Evolutionary conservation across 1,140 invertebrate genomes (phyloP).

Genomic region (Sogatella furcifera): DNA sequence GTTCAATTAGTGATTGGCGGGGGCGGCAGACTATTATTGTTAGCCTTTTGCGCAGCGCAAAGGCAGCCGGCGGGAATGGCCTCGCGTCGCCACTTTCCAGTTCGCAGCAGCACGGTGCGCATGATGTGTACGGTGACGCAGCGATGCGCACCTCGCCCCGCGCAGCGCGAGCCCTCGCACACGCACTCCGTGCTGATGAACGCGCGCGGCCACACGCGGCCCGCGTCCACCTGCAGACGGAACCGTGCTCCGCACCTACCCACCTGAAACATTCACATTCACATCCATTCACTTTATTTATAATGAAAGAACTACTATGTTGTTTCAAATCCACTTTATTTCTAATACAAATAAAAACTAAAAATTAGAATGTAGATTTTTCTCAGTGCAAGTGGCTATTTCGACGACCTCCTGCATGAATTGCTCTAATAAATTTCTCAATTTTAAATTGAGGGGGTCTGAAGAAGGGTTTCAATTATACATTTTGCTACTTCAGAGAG

Average conservation of each 20-base stretch:
- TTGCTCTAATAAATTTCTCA: too few species aligned
- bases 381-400: too few species aligned
- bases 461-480: too few species aligned
- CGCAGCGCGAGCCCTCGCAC: conserved; percentile 9
- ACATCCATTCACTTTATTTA: conserved; percentile 1
- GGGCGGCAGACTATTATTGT: too few species aligned
- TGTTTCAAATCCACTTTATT: too few species aligned
- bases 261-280: neutral
- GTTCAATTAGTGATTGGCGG: too few species aligned
- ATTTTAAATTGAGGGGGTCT: too few species aligned
- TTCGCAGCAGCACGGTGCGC: neutral
- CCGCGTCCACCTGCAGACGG: neutral
- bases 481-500: too few species aligned
- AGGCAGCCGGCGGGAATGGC: conserved; percentile 5
- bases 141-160: conserved; percentile 1
- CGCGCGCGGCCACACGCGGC: conserved; percentile 3
- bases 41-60: conserved; percentile 4
- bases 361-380: too few species aligned
- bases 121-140: conserved; percentile 2
- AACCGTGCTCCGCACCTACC: conserved; percentile 7
- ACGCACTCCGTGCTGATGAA: conserved; percentile 6
- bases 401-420: too few species aligned
- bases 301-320: too few species aligned
- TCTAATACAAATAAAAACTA: too few species aligned
- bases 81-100: neutral